phyloP scores from a whole-genome alignment of 2,888 invertebrate genomes.

The Biston stratarius region DNA sequence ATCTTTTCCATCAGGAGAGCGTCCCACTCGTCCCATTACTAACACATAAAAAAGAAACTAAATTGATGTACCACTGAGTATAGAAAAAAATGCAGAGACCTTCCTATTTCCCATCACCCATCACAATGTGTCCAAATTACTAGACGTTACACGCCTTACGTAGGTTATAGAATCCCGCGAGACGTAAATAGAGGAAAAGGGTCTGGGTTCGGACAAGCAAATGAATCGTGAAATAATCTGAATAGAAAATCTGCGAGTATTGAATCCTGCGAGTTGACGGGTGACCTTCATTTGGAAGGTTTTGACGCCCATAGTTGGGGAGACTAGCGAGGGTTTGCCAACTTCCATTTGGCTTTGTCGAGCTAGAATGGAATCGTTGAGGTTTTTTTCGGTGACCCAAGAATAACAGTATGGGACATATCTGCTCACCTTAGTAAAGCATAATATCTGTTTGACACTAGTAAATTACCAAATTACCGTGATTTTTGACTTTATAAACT shows the following conservation, averaged over 20 bases:
- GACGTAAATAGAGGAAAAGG: constrained; percentile 38
- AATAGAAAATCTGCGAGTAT: constrained; percentile 45
- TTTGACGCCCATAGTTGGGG: constrained; percentile 27
- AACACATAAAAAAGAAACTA: too few relatives aligned
- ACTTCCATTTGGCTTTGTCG: constrained; percentile 33
- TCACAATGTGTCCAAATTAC: constrained; percentile 38
- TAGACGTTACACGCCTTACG: constrained; percentile 25
- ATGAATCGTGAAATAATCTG: constrained; percentile 46
- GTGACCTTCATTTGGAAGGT: constrained; percentile 39
- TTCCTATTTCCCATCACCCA: constrained; percentile 24
- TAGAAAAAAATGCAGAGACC: constrained; percentile 12
- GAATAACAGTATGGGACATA: constrained; percentile 1
- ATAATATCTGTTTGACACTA: too few relatives aligned
- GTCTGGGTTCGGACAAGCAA: constrained; percentile 35
- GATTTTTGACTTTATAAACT: too few relatives aligned
- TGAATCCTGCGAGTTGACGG: constrained; percentile 36
- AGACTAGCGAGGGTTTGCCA: constrained; percentile 19
- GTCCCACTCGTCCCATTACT: too few relatives aligned
- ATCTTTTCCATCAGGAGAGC: too few relatives aligned
- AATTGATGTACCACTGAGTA: neutral
- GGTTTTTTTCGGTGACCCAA: constrained; percentile 2
- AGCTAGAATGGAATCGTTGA: constrained; percentile 18
- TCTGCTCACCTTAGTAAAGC: neutral
- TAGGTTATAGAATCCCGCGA: constrained; percentile 21
- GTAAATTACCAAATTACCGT: too few relatives aligned